Conservation (phyloP, 2,797 vertebrate species). For the Sebastolobus alascanus region DNA sequence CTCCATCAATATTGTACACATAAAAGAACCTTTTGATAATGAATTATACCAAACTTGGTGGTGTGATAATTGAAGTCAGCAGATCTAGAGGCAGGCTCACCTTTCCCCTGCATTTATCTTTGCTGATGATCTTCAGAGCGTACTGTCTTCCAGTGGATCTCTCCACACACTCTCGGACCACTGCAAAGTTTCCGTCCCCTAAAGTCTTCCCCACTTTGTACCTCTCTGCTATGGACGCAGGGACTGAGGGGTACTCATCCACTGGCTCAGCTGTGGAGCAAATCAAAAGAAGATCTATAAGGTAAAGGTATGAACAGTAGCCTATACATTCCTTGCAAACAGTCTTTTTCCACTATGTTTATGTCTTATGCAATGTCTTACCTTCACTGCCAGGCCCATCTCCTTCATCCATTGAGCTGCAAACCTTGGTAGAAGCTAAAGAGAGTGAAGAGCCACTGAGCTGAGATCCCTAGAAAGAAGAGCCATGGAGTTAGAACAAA, state of each 20-base stretch:
- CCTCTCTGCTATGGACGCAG: constrained; percentile 93
- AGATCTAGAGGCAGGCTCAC: constrained; percentile 76
- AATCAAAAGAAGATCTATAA: constrained; percentile 19
- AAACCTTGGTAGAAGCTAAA: constrained; percentile 97
- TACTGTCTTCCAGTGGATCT: constrained; percentile 96
- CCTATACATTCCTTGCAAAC: neutral
- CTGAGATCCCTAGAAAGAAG: constrained; percentile 90
- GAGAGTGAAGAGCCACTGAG: constrained; percentile 97
- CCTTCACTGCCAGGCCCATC: constrained; percentile 92
- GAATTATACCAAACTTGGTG: neutral
- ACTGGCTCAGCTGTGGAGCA: constrained; percentile 85
- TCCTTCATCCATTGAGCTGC: constrained; percentile 98
- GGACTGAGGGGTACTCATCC: constrained; percentile 91
- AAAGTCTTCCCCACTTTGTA: constrained; percentile 97
- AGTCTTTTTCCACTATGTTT: neutral
- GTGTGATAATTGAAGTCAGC: neutral
- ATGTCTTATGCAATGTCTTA: constrained; percentile 58
- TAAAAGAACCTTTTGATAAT: neutral
- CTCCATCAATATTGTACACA: neutral
- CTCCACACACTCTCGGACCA: constrained; percentile 98
- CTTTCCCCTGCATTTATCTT: constrained; percentile 98
- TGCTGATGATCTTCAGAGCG: constrained; percentile 98
- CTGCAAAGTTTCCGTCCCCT: constrained; percentile 97
- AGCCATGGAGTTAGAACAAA: constrained; percentile 1
- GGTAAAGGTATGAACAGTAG: neutral